Evolutionary conservation across 1,140 invertebrate genomes (phyloP).

Genomic region (Bombus waltoni): DNA sequence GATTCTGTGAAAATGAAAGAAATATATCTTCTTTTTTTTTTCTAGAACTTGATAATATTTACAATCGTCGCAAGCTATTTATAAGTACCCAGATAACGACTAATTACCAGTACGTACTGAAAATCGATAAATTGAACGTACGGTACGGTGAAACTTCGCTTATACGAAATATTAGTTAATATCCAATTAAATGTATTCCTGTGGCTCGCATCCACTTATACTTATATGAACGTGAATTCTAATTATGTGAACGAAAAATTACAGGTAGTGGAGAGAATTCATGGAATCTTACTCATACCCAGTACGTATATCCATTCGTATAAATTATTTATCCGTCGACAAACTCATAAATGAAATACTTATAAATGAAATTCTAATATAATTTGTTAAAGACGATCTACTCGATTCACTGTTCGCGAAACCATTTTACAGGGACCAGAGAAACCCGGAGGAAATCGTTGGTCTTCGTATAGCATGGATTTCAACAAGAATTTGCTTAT

Average conservation of each 20-base stretch:
- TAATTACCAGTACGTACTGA: no score
- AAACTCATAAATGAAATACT: not conserved
- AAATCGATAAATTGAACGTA: no score
- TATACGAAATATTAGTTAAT: not conserved
- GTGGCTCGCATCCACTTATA: not conserved
- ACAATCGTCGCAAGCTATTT: no score
- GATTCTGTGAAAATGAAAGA: not conserved
- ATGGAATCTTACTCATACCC: not conserved
- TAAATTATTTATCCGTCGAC: not conserved
- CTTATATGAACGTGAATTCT: not conserved
- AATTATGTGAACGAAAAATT: not conserved
- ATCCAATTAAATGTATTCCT: not conserved
- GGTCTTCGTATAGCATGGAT: not conserved
- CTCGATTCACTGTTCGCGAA: not conserved
- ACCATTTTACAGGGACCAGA: not conserved
- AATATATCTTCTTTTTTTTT: not conserved
- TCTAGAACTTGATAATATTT: not conserved
- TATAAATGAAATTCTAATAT: not conserved
- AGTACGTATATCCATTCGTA: no score
- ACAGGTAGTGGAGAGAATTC: not conserved
- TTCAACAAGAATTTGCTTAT: slow-evolving; percentile 39
- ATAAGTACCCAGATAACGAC: not conserved
- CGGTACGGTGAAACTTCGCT: no score
- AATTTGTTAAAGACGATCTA: not conserved
- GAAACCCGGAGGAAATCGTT: not conserved